Evolutionary conservation across 2,113 vertebrate genomes (phyloP), one percentile per base, ranked within the genome.

Genomic region (Odobenus rosmarus): DNA sequence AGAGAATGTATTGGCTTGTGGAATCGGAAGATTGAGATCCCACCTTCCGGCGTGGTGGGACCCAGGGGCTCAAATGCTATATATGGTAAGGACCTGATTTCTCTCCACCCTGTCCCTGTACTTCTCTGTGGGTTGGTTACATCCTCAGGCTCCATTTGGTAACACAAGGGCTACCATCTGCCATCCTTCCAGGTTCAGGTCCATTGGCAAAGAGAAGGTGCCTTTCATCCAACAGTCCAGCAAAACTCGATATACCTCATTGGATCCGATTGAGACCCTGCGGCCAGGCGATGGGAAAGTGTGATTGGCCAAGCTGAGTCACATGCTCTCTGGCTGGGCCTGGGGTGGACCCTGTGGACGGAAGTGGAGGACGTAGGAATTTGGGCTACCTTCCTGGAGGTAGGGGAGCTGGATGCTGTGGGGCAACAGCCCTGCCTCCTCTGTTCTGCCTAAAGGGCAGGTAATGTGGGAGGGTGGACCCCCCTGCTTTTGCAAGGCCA

Each of bases 301-400:
- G 7, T 71, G 59, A 46, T 21, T 85, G 82, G 64, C 33, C 53
- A 46, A 51, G 13, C 4, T 49, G 9, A 64, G 83, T 84, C 55
- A 21, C 1, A 4, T 9, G 51, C 1, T 61, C 0, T n/a, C 0
- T 1, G 10, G 31, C 39, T 42, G 55, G 18, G 21, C 2, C 49
- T 61, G 26, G 36, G 19, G 12, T 33, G 55, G n/a, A 39, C 12
- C 53, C 28, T 23, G 11, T 46, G 39, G 51, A 62, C 57, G 51
- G 86, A 77, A 86, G 55, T 16, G 53, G 55, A 69, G 61, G 83
- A 83, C 16, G 21, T 23, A 26, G 74, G 55, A 13, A 23, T 24
- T 4, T 8, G 72, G 19, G 9, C n/a, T 36, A 1, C n/a, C 7
- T 61, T 84, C 46, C 77, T 33, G 26, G 31, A 36, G 36, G 67